Evolutionary conservation across 2,797 vertebrate genomes (phyloP).

Genomic region (Micrastur ruficollis): DNA sequence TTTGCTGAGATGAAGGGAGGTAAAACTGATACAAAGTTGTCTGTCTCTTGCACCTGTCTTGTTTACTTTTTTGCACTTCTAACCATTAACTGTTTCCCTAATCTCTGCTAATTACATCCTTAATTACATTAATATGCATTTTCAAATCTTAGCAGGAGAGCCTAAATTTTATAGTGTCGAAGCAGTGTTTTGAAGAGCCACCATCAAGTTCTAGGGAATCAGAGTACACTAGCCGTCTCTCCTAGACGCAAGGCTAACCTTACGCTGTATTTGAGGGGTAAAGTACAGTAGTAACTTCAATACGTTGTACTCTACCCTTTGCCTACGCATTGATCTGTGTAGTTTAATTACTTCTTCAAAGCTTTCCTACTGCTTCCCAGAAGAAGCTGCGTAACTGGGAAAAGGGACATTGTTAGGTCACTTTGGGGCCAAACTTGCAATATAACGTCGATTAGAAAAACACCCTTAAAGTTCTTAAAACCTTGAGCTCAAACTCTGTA

Average conservation of each 20-base stretch:
- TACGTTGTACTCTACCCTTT: background rate
- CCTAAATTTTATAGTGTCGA: background rate
- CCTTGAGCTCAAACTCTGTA: accelerated
- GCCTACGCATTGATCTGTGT: background rate
- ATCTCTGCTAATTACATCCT: constrained; percentile 70
- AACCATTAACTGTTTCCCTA: constrained; percentile 60
- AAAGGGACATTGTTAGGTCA: constrained; percentile 46
- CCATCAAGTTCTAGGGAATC: background rate
- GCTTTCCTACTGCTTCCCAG: constrained; percentile 50
- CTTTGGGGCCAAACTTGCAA: background rate
- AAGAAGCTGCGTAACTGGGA: constrained; percentile 7
- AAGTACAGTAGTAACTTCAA: background rate
- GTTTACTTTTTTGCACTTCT: constrained; percentile 66
- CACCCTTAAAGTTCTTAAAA: background rate
- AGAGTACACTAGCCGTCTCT: background rate
- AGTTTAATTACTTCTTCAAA: constrained; percentile 6
- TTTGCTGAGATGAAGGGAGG: constrained; percentile 48
- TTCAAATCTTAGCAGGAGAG: constrained; percentile 42
- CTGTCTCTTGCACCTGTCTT: constrained; percentile 67
- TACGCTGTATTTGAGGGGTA: background rate
- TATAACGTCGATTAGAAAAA: background rate
- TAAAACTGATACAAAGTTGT: constrained; percentile 15
- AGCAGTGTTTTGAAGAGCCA: constrained; percentile 24
- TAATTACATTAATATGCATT: constrained; percentile 61
- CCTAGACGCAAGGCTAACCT: background rate